Evolutionary conservation across 1,140 invertebrate species (phyloP).

Genomic region (Homarus americanus): DNA sequence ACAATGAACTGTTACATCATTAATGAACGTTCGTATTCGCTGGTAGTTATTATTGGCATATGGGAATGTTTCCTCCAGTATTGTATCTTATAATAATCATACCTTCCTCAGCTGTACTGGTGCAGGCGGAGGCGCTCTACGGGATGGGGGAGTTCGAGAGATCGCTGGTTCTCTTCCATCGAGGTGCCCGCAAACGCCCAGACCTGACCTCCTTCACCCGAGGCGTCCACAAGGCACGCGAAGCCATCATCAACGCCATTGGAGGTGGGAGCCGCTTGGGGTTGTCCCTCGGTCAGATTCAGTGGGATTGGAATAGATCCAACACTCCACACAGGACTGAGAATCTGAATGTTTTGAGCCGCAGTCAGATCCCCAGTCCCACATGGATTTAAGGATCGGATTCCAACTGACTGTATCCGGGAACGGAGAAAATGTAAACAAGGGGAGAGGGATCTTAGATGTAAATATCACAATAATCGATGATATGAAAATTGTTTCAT

Average conservation of each 20-base stretch:
- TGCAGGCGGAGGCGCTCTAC: conserved; percentile 95
- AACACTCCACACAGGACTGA: neutral
- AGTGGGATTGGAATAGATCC: neutral
- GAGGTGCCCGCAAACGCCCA: conserved; percentile 89
- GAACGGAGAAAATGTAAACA: no score
- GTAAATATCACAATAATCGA: no score
- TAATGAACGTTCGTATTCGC: no score
- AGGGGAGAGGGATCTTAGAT: no score
- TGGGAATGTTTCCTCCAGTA: no score
- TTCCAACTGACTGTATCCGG: no score
- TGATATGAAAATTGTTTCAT: no score
- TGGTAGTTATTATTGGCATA: no score
- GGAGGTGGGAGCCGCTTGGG: conserved; percentile 80
- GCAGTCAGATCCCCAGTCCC: no score
- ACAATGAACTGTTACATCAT: no score
- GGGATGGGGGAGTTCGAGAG: conserved; percentile 95
- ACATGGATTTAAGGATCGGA: no score
- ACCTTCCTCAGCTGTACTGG: conserved; percentile 85
- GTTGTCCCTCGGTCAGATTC: neutral
- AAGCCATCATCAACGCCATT: conserved; percentile 95
- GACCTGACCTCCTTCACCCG: conserved; percentile 92
- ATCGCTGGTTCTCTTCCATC: conserved; percentile 93
- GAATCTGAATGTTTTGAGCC: neutral
- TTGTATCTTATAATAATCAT: neutral
- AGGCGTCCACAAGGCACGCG: conserved; percentile 95